phyloP scores from a whole-genome alignment of 2,113 vertebrate species.

The Lepisosteus oculatus region DNA sequence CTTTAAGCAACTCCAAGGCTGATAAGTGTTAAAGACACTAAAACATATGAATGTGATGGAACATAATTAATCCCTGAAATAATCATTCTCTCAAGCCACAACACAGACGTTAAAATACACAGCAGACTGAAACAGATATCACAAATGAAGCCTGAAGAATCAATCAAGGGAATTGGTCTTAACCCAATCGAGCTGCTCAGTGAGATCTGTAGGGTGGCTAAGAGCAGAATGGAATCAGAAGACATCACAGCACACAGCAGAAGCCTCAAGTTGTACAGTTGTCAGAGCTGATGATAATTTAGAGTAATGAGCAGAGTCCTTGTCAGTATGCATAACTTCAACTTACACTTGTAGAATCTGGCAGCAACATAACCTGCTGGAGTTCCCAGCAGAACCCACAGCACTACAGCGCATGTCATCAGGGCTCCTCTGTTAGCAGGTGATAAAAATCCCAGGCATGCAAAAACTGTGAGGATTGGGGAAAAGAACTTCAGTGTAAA shows the following conservation, averaged over 20 bases:
- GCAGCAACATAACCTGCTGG: constrained; percentile 88
- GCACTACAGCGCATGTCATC: constrained; percentile 86
- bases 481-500: not conserved
- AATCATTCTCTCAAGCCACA: constrained; percentile 56
- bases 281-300: constrained; percentile 75
- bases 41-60: constrained; percentile 54
- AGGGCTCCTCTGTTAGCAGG: constrained; percentile 76
- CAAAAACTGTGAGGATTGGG: constrained; percentile 60
- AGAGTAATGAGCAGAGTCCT: constrained; percentile 67
- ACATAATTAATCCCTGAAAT: constrained; percentile 42
- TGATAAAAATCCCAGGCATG: constrained; percentile 78
- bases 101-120: constrained; percentile 48
- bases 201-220: constrained; percentile 36
- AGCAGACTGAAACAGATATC: constrained; percentile 70
- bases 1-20: constrained; percentile 55
- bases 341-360: constrained; percentile 95
- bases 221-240: not conserved
- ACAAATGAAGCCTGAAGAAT: constrained; percentile 48
- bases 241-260: constrained; percentile 5
- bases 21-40: constrained; percentile 60
- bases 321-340: constrained; percentile 71
- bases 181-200: constrained; percentile 47
- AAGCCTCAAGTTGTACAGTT: constrained; percentile 65
- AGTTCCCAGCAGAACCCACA: constrained; percentile 87
- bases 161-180: constrained; percentile 35